Percentiles rank a stretch among this genome's conserved stretches.
These are phyloP conservation scores for Etheostoma perlongum DNA, from an alignment of 2,797 vertebrate genomes.

Conservation along the genomic window DNA sequence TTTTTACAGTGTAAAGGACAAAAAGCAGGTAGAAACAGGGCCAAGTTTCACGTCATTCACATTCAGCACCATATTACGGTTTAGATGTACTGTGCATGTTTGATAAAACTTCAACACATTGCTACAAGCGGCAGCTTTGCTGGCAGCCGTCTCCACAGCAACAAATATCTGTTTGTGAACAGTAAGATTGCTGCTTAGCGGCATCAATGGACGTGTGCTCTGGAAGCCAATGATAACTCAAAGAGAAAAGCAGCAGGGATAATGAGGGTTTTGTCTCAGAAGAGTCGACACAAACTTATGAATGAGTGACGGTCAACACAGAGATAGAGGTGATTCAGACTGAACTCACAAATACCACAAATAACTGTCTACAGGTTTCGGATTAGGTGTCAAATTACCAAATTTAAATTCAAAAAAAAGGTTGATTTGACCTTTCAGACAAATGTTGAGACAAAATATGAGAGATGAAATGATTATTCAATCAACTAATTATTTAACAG, in stretches of 20 bases:
- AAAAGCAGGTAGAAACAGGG: slow-evolving; percentile 44
- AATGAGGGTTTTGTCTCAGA: slow-evolving; percentile 74
- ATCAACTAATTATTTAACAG: neutral
- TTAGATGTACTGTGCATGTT: slow-evolving; percentile 56
- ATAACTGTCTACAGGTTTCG: neutral
- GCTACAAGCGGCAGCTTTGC: slow-evolving; percentile 45
- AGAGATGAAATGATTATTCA: neutral
- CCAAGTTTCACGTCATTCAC: slow-evolving; percentile 61
- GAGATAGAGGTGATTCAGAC: slow-evolving; percentile 49
- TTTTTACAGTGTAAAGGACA: slow-evolving; percentile 67
- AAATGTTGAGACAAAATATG: neutral
- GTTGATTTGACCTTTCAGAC: neutral
- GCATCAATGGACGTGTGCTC: slow-evolving; percentile 75
- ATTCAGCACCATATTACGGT: slow-evolving; percentile 59
- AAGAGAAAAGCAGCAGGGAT: slow-evolving; percentile 61
- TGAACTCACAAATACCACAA: slow-evolving; percentile 4
- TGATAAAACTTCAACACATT: slow-evolving; percentile 72
- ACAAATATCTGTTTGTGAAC: slow-evolving; percentile 77
- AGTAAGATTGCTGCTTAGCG: slow-evolving; percentile 69
- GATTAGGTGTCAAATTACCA: slow-evolving; percentile 4
- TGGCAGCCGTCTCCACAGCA: slow-evolving; percentile 68
- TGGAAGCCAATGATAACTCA: slow-evolving; percentile 77
- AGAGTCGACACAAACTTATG: slow-evolving; percentile 65
- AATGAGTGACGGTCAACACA: slow-evolving; percentile 65
- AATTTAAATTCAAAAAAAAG: neutral